A percentile compares a stretch with the other conserved stretches of the same genome.
These are phyloP conservation scores for Tautogolabrus adspersus DNA, from an alignment of 2,113 vertebrate genomes.

Conservation along the genomic window DNA sequence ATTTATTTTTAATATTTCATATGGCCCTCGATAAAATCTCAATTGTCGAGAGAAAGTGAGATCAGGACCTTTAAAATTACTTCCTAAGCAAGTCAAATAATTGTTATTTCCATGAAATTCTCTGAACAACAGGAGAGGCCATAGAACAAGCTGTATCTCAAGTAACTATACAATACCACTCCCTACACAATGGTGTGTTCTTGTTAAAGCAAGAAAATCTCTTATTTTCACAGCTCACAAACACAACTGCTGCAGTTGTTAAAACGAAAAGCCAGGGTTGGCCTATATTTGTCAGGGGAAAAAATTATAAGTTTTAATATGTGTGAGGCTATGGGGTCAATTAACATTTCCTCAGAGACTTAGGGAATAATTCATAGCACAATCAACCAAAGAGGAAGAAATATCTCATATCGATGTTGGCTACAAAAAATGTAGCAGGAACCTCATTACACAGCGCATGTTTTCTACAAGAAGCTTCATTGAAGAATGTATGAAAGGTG, in stretches of 20 bases:
- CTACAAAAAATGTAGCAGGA: conserved; percentile 38
- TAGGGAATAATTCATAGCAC: conserved; percentile 67
- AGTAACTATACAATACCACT: conserved; percentile 47
- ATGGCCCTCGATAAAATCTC: conserved; percentile 75
- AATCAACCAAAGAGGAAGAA: conserved; percentile 64
- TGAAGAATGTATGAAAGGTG: conserved; percentile 43
- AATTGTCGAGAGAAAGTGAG: conserved; percentile 76
- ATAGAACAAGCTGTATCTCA: conserved; percentile 39
- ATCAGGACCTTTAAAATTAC: conserved; percentile 81
- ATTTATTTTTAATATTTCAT: conserved; percentile 80
- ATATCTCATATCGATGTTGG: conserved; percentile 34
- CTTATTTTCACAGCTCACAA: conserved; percentile 47
- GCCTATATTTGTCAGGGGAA: conserved; percentile 68
- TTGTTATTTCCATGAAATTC: conserved; percentile 71
- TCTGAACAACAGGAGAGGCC: conserved; percentile 50
- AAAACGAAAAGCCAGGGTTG: conserved; percentile 66
- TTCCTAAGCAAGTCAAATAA: conserved; percentile 73
- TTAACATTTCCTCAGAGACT: conserved; percentile 70
- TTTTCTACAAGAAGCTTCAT: conserved; percentile 22
- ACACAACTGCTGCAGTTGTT: conserved; percentile 30
- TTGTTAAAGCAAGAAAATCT: conserved; percentile 43
- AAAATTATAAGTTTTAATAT: conserved; percentile 72
- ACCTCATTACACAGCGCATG: conserved; percentile 49
- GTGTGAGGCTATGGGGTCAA: conserved; percentile 72
- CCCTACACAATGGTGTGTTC: conserved; percentile 44